Conservation (phyloP, 64 coral and sea anemone species). For the Montipora sp. region DNA sequence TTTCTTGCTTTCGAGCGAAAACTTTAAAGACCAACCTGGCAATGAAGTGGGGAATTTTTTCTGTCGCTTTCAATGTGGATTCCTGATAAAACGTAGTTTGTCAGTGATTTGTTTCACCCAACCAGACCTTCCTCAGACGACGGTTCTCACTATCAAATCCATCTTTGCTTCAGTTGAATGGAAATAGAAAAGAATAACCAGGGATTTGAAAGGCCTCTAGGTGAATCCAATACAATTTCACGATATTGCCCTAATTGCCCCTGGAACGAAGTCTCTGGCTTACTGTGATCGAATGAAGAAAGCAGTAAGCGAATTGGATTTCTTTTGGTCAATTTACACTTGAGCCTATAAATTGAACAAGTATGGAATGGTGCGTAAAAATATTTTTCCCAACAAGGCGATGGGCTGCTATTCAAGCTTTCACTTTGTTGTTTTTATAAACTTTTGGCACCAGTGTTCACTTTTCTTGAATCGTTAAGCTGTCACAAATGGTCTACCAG, state of each 20-base stretch:
- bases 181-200: constrained; percentile 13
- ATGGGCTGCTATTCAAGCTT: constrained; percentile 1
- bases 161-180: constrained; percentile 15
- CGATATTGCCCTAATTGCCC: constrained; percentile 22
- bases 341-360: constrained; percentile 8
- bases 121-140: neutral
- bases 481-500: constrained; percentile 75
- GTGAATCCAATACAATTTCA: constrained; percentile 34
- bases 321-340: neutral
- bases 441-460: constrained; percentile 62
- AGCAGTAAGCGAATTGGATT: neutral
- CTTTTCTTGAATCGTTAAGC: constrained; percentile 42
- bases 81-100: neutral
- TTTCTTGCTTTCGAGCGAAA: neutral
- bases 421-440: constrained; percentile 64
- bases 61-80: neutral
- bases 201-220: neutral
- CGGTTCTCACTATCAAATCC: neutral
- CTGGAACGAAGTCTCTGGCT: neutral
- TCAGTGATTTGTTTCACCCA: constrained; percentile 32
- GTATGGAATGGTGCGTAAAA: neutral
- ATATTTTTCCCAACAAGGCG: constrained; percentile 10
- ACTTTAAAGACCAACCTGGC: constrained; percentile 4
- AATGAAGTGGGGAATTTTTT: neutral
- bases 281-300: constrained; percentile 32